Conservation (phyloP, 2,888 invertebrate species). For the Gnatocerus cornutus region DNA sequence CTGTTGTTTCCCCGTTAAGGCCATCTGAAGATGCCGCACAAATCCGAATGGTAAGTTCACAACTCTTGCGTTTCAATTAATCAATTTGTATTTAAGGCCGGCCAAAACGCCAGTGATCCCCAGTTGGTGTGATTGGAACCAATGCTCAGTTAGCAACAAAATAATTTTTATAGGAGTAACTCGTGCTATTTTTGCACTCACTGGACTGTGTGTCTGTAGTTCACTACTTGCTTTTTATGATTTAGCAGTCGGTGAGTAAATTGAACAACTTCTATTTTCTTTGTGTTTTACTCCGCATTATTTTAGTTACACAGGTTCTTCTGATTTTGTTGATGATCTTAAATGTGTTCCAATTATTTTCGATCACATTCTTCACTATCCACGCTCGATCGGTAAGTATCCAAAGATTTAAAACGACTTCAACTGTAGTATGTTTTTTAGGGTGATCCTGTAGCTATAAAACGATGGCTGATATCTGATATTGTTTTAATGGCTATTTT, state of each 20-base stretch:
- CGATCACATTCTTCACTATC: neutral
- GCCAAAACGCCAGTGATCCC: constrained; percentile 15
- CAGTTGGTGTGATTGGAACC: constrained; percentile 16
- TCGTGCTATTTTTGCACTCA: neutral
- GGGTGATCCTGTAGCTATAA: neutral
- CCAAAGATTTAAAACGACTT: neutral
- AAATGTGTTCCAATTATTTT: neutral
- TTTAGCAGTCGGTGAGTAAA: neutral
- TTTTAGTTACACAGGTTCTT: constrained; percentile 5
- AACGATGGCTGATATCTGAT: constrained; percentile 2
- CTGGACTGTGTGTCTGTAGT: neutral
- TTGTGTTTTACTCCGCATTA: neutral
- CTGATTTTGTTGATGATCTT: neutral
- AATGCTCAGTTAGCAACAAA: neutral
- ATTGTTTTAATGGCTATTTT: neutral
- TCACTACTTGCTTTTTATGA: constrained; percentile 9
- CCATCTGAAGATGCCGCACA: neutral
- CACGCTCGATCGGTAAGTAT: neutral
- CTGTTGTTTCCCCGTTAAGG: no score
- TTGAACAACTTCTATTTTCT: neutral
- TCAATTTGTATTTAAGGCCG: constrained; percentile 1
- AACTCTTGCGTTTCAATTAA: neutral
- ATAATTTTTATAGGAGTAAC: constrained; percentile 11
- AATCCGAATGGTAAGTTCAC: neutral
- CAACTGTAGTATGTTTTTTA: constrained; percentile 4